Conservation (phyloP, 2,888 invertebrate genomes). For the Parascotia fuliginaria region DNA sequence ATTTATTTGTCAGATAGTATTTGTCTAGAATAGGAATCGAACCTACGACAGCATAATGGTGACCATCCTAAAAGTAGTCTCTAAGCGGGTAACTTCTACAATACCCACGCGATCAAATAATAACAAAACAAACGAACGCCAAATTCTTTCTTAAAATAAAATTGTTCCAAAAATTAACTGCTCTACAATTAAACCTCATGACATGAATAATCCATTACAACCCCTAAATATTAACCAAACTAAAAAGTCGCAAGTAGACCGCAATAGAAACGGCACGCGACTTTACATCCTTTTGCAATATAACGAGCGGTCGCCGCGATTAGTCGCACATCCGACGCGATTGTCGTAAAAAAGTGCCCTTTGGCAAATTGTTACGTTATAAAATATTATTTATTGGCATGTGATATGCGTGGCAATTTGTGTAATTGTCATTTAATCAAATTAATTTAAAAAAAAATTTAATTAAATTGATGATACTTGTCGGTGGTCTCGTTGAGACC, state of each 20-base stretch:
- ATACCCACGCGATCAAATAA: no score
- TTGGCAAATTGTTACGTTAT: constrained; percentile 49
- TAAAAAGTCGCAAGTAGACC: constrained; percentile 30
- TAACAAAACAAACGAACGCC: no score
- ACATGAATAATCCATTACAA: constrained; percentile 49
- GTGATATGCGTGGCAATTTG: not conserved
- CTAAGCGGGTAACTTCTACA: no score
- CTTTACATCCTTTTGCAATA: constrained; percentile 78
- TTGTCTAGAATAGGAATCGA: no score
- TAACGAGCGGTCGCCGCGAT: constrained; percentile 67
- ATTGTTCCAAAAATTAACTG: no score
- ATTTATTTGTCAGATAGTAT: no score
- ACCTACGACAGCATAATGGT: no score
- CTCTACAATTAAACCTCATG: constrained; percentile 35
- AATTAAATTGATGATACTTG: no score
- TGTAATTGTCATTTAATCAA: not conserved
- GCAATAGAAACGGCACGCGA: constrained; percentile 65
- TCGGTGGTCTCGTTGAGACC: no score
- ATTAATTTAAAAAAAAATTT: no score
- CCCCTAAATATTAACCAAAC: constrained; percentile 33
- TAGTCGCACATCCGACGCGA: constrained; percentile 68
- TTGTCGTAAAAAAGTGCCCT: constrained; percentile 45
- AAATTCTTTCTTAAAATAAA: no score
- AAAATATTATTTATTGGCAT: constrained; percentile 17
- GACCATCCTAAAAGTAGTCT: no score